A percentile compares a stretch with the other conserved stretches of the same genome.
These are phyloP conservation scores for Cariama cristata DNA, from an alignment of 2,113 vertebrate genomes.

Conservation along the genomic window DNA sequence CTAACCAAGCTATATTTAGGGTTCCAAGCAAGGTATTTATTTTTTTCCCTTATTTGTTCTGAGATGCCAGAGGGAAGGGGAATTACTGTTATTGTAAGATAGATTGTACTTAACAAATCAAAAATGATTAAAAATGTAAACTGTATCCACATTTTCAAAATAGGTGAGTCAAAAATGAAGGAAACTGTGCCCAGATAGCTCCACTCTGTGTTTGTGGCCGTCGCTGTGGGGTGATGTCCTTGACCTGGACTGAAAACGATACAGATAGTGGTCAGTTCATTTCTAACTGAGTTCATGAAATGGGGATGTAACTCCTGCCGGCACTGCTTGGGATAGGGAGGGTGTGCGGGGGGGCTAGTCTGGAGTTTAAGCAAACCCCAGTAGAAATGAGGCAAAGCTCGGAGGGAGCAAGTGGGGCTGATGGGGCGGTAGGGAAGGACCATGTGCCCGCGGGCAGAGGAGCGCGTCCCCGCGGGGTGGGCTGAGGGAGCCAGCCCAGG, in stretches of 20 bases:
- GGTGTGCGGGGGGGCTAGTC: no score
- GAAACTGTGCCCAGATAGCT: background rate
- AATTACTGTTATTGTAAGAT: background rate
- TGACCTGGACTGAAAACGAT: background rate
- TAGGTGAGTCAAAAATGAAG: background rate
- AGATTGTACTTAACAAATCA: background rate
- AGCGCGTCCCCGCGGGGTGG: no score
- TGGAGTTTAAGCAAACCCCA: background rate
- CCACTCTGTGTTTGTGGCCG: background rate
- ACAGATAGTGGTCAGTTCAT: fast-evolving
- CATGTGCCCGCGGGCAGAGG: background rate
- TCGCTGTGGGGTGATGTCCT: background rate
- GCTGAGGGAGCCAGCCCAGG: background rate
- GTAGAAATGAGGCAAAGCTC: background rate
- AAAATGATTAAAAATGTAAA: background rate
- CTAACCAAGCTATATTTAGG: background rate
- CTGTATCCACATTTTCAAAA: background rate
- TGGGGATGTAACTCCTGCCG: fast-evolving
- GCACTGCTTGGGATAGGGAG: background rate
- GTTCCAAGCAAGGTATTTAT: background rate
- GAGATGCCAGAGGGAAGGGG: background rate
- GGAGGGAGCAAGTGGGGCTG: background rate
- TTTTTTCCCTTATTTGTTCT: background rate
- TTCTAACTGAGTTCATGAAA: background rate
- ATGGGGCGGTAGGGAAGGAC: background rate